Base-by-base conservation (phyloP, 2,888 invertebrate genomes). In the Anthophora plumipes region DNA sequence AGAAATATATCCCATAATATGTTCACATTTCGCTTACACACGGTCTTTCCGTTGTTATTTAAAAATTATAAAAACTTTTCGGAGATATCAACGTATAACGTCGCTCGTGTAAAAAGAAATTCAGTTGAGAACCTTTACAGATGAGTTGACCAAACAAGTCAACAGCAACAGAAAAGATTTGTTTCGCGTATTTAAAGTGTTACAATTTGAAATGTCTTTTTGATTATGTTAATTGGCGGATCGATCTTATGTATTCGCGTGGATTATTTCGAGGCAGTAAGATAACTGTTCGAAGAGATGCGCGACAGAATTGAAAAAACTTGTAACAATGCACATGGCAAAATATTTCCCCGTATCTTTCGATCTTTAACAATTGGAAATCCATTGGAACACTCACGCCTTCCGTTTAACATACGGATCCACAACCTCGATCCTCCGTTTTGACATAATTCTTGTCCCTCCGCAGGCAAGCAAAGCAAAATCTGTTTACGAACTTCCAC, bases 401-500 rank as follows among this genome's bases (percentile, higher is more conserved):
- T 96, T 96, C 93, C 96, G 95, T 93, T 96, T 96, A 77, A 97
- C 95, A 92, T 97, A 97, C 5, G 97, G 97, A 91, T 97, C 97
- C 91, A 97, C 95, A 83, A 97, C 97, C 95, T 97, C 98, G 92
- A 98, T 97, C 92, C 97, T 95, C 89, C 97, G 95, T 93, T 97
- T 97, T 60, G 97, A 97, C 97, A 97, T 97, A 73, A 73, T 90
- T 68, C 80, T 83, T 76, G 80, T 82, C 76, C 50, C 79, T 71
- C 54, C 72, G 82, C 70, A 63, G 52, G 68, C 76, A 77, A 86
- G 79, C 59, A 80, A 78, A 81, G 75, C 55, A 68, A 83, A 88
- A 86, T 81, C 81, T 88, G 85, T 89, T 90, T 89, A 88, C 85
- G 83, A 87, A 82, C 84, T 61, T 85, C 76, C 80, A 75, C 82